phyloP scores from a whole-genome alignment of 2,113 vertebrate genomes.

The Lanius ludovicianus region DNA sequence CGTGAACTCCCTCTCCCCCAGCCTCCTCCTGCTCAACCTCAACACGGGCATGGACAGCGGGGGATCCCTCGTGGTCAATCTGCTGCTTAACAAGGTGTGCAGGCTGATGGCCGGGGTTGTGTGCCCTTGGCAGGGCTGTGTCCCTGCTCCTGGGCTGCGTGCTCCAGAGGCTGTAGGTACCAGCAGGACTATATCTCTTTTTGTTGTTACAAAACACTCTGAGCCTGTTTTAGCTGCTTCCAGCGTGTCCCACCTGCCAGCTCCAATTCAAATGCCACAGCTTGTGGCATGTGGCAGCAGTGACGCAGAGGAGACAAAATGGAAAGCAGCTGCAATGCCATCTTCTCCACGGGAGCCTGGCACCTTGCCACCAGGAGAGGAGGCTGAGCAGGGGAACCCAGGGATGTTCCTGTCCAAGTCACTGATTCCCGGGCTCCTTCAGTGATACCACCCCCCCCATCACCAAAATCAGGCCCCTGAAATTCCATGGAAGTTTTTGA shows the following conservation, averaged over 20 bases:
- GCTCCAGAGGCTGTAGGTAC: background rate
- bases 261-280: background rate
- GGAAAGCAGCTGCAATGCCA: conserved; percentile 4
- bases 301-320: background rate
- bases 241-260: background rate
- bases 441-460: background rate
- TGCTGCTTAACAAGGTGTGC: conserved; percentile 83
- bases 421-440: background rate
- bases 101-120: rapidly evolving
- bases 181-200: background rate
- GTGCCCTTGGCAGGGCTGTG: background rate
- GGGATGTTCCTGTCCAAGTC: background rate
- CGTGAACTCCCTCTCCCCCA: conserved; percentile 70
- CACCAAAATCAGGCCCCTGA: background rate
- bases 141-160: background rate
- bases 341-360: background rate
- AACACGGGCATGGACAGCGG: conserved; percentile 81
- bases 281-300: background rate
- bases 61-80: conserved; percentile 82
- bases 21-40: conserved; percentile 80
- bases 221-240: background rate
- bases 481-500: background rate
- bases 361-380: background rate
- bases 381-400: background rate
- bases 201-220: background rate